These are phyloP conservation scores for Ficedula albicollis DNA, from an alignment of 2,797 vertebrate genomes.

Conservation along the genomic window DNA sequence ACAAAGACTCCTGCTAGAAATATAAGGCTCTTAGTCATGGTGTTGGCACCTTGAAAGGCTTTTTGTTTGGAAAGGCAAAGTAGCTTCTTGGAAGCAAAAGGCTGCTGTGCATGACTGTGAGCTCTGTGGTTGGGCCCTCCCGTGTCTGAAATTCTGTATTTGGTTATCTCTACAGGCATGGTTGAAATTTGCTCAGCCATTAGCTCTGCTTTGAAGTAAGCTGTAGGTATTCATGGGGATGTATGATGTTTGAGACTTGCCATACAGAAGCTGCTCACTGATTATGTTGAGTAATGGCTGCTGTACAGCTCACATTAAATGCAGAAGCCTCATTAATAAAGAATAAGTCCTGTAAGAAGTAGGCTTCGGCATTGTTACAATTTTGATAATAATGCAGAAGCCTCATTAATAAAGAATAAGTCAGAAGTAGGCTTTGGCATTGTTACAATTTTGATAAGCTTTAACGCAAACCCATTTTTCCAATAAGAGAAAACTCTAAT, in stretches of 20 bases:
- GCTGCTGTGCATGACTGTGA: neutral
- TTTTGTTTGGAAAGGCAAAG: neutral
- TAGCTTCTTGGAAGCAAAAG: neutral
- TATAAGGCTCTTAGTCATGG: neutral
- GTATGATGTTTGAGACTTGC: neutral
- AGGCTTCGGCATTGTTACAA: neutral
- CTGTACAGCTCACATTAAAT: neutral
- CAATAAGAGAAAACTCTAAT: neutral
- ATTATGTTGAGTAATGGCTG: neutral
- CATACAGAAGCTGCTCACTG: neutral
- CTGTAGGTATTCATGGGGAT: neutral
- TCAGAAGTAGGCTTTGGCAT: neutral
- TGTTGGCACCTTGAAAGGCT: neutral
- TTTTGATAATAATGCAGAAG: neutral
- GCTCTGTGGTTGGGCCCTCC: neutral
- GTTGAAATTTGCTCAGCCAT: neutral
- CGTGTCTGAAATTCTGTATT: neutral
- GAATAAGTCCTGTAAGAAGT: neutral
- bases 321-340: neutral
- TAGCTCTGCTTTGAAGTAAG: neutral
- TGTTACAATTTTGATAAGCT: neutral
- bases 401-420: neutral
- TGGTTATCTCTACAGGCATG: neutral
- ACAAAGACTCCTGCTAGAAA: neutral
- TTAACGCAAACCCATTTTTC: neutral